Conservation (phyloP, 92 coral and sea anemone genomes). For the Palythoa grandis region DNA sequence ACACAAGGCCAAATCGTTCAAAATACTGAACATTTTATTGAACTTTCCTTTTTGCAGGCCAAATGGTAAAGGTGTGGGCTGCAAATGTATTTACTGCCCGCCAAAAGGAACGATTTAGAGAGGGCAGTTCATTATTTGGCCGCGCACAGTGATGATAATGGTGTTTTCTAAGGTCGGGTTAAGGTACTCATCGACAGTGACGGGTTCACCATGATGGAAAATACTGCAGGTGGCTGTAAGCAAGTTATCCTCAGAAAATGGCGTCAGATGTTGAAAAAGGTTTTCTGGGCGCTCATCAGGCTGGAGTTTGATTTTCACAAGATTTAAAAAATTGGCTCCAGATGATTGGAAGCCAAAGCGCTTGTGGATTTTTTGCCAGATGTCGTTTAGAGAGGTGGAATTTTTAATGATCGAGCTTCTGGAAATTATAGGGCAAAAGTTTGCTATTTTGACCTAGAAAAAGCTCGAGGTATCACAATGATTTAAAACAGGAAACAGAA, state of each 20-base stretch:
- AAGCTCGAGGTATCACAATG: neutral
- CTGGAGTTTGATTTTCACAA: slow-evolving; percentile 35
- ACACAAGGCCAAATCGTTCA: no score
- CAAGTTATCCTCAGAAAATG: slow-evolving; percentile 59
- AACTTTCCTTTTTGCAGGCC: no score
- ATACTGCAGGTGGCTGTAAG: slow-evolving; percentile 53
- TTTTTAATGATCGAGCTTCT: slow-evolving; percentile 58
- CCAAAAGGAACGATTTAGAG: no score
- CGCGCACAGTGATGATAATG: no score
- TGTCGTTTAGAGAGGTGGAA: slow-evolving; percentile 63
- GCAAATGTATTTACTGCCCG: no score
- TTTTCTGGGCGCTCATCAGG: slow-evolving; percentile 63
- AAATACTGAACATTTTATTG: no score
- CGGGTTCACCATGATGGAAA: slow-evolving; percentile 63
- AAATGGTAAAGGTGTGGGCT: no score
- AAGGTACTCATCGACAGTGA: slow-evolving; percentile 58
- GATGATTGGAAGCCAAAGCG: slow-evolving; percentile 64
- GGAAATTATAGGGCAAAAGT: neutral
- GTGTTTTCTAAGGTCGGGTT: neutral
- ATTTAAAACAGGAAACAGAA: no score
- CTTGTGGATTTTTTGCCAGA: slow-evolving; percentile 50
- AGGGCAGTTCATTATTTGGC: no score
- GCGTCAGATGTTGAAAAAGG: slow-evolving; percentile 63
- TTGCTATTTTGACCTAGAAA: neutral
- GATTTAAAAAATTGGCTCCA: slow-evolving; percentile 54